Evolutionary conservation across 1,140 invertebrate species (phyloP), one percentile per base, ranked within the genome.

Genomic region (Drosophila sp.): DNA sequence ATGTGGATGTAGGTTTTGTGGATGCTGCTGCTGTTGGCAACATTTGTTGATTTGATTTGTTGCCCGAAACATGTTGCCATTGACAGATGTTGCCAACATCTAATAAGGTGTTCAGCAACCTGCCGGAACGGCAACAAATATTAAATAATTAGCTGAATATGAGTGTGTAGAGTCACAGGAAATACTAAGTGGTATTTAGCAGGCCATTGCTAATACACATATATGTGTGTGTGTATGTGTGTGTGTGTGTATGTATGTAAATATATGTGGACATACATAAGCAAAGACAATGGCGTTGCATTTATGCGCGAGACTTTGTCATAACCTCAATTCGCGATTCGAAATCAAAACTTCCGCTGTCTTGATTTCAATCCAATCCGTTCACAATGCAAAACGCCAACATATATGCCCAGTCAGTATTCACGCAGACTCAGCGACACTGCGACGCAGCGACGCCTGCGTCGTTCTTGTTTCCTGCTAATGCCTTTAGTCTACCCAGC

Each of bases 331-430:
- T 76, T 59, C 58, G 57, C 53, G 53, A 62, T 41, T 18, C 48
- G 64, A 57, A 62, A 59, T 70, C 59, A 77, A 67, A 81, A 81
- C 79, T 81, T 81, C 79, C 79, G 79, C 78, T 81, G 64, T 73
- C 63, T 46, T 56, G 73, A 76, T 61, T 80, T 46, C 66, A 54
- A 80, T 70, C 50, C 67, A 71, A 40, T 61, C 57, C 57, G 72
- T 73, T 81, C 79, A 81, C 50, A 81, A 72, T 70, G 72, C 73
- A 50, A 70, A 78, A 65, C 45, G 48, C 74, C 57, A 58, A 61
- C 73, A 61, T 53, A 58, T 57, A 78, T 71, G 67, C 67, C 11
- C 46, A 58, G 56, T 67, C 51, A 41, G 34, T 25, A 27, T 40
- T 8, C 38, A 48, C 43, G 45, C 61, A 70, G 57, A 53, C 62